A percentile compares a stretch with the other conserved stretches of the same genome.
Conservation (phyloP, 2,888 invertebrate genomes). For the Campoplex nolae region DNA sequence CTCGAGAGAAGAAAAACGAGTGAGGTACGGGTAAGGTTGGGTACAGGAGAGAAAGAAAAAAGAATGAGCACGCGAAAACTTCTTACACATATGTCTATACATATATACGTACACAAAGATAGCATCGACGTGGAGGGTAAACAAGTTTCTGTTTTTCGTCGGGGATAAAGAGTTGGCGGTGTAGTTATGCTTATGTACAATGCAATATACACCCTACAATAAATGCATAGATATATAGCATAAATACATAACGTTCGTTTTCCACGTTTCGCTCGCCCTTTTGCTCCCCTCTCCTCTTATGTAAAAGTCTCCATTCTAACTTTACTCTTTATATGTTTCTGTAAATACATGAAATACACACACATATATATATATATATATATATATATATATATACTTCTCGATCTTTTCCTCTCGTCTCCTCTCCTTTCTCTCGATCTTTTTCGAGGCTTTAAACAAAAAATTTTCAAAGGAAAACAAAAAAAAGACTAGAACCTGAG, state of each 20-base stretch:
- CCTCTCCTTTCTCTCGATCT: constrained; percentile 32
- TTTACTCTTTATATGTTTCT: constrained; percentile 27
- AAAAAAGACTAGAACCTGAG: constrained; percentile 2
- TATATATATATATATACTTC: neutral
- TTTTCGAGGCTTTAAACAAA: constrained; percentile 16
- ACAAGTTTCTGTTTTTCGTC: constrained; percentile 71
- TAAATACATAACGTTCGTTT: constrained; percentile 67
- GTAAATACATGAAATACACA: constrained; percentile 3
- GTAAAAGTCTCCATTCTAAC: constrained; percentile 32
- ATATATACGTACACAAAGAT: constrained; percentile 2
- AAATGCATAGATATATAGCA: constrained; percentile 65
- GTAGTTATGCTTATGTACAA: constrained; percentile 67
- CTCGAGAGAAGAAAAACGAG: constrained; percentile 67
- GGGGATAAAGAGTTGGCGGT: constrained; percentile 63
- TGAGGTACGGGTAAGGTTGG: constrained; percentile 57
- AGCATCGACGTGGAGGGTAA: constrained; percentile 42
- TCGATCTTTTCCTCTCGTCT: constrained; percentile 14
- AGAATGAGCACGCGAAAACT: constrained; percentile 36
- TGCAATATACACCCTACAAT: constrained; percentile 65
- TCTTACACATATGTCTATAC: constrained; percentile 23
- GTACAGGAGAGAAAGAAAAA: constrained; percentile 41
- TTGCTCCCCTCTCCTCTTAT: constrained; percentile 17
- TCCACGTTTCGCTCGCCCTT: constrained; percentile 31
- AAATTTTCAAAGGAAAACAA: constrained; percentile 12
- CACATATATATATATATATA: neutral